Base-by-base conservation (phyloP, 2,797 vertebrate species). In the Sebastes melanostomus region DNA sequence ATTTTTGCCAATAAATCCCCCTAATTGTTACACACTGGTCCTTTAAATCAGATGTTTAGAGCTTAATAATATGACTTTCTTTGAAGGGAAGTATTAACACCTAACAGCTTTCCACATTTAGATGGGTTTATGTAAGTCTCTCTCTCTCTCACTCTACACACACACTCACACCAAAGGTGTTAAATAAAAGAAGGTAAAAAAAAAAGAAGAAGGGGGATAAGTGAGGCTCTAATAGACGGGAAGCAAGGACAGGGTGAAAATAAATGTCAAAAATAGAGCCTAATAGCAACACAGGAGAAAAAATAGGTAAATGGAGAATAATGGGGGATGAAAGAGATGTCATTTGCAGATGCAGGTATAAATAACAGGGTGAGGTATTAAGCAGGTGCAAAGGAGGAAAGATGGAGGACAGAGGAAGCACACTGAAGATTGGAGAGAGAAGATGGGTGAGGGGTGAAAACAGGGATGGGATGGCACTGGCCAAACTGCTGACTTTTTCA, bases 401-500 rank as follows among this genome's bases (percentile, higher is more conserved):
- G 76, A 77, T 67, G 63, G 61, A 66, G 63, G 38, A 16, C 46
- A 58, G 85, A 59, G 63, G 76, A 30, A 56, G 66, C 29, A 75
- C 55, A 65, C 75, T 52, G 71, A 74, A 77, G 85, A 90, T 84
- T 88, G 75, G 80, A 80, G 69, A 77, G 76, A 75, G 78, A 66
- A 72, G 77, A 79, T 36, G 56, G 82, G 72, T 81, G 71, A 80
- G 42, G 70, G 78, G 81, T 72, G 80, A 86, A 88, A 82, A 89
- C 77, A 80, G 81, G 61, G 69, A 89, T 82, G 86, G 91, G 82
- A 88, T 86, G 87, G 87, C 87, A 85, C 78, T 60, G 83, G 83
- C 88, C 91, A 93, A 93, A 93, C 89, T 93, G 94, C 93, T 94
- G 93, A 94, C 91, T 93, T 92, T 91, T 88, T 73, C 89, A 86